Evolutionary conservation across 2,113 vertebrate genomes (phyloP), one percentile per base, ranked within the genome.

Genomic region (Neotragus moschatus): DNA sequence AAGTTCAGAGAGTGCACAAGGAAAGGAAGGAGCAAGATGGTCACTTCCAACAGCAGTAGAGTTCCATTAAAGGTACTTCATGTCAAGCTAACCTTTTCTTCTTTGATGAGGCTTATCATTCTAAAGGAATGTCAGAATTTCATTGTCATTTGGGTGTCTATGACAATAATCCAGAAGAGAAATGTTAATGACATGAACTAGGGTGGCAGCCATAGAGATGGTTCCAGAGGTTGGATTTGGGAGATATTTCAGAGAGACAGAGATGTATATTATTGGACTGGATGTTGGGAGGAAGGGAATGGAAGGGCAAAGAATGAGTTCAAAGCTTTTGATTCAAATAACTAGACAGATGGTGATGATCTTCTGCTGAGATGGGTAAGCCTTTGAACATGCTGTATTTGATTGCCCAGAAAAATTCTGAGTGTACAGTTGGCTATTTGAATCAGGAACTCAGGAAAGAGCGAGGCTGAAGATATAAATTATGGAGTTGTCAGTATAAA

Each of bases 401-500:
- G 61, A 58, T 70, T 79, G 43, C 30, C 45, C 79, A 45, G 56
- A 84, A 90, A 88, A 86, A 77, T 85, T 96, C 53, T 56, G 30
- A 61, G 49, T 77, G 14, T 82, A 60, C 23, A 45, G 45, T 96
- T 94, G 28, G 66, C 55, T 91, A 45, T 85, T 96, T 94, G 95
- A 55, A 26, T 88, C 6, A 36, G 88, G 30, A 94, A 25, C 51
- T 91, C 43, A 86, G n/a, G 80, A 97, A 94, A 90, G 56, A 97
- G 26, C 5, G 86, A 92, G 17, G 7, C 63, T 84, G 23, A 39
- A 93, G 79, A 80, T 89, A 86, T 88, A 90, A 81, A 97, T 95
- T 94, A 85, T 63, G 53, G 66, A 94, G 77, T 96, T 92, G n/a
- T 91, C 91, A 92, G 88, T 66, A n/a, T 75, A 95, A 92, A 55